A percentile compares a stretch with the other conserved stretches of the same genome.
Evolutionary conservation across 2,113 vertebrate genomes (phyloP).

Genomic region (Perca fluviatilis): DNA sequence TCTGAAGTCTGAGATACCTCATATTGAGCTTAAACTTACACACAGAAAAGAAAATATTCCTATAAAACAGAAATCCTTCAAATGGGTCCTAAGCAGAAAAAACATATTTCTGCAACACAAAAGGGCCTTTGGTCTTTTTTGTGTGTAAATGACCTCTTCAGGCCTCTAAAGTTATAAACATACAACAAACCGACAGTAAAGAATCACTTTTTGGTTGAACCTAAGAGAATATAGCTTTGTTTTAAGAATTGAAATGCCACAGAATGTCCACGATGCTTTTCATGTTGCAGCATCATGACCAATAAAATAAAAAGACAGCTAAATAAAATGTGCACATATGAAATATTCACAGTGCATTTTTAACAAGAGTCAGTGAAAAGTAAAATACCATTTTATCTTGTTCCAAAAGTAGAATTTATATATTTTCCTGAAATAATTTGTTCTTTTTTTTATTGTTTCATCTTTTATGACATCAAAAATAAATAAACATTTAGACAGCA

Average conservation of each 20-base stretch:
- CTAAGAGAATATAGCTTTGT: neutral
- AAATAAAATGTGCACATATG: neutral
- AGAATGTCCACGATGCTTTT: neutral
- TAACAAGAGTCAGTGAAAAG: neutral
- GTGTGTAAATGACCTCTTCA: too few species aligned
- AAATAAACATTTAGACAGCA: slow-evolving; percentile 88
- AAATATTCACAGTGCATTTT: neutral
- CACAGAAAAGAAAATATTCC: neutral
- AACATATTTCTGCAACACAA: neutral
- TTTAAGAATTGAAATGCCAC: neutral
- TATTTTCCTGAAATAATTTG: slow-evolving; percentile 71
- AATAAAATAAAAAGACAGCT: neutral
- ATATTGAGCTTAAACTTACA: neutral
- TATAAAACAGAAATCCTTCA: neutral
- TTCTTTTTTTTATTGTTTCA: slow-evolving; percentile 72
- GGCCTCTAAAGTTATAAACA: neutral
- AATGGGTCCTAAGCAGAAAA: neutral
- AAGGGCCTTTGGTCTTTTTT: neutral
- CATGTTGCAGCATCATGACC: neutral
- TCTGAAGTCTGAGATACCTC: neutral
- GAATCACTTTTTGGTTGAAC: neutral
- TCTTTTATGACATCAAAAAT: slow-evolving; percentile 84
- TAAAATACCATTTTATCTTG: slow-evolving; percentile 25
- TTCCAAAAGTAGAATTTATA: slow-evolving; percentile 57
- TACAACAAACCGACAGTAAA: neutral